Base-by-base conservation (phyloP, 1,140 invertebrate genomes). In the Chlorops oryzae region DNA sequence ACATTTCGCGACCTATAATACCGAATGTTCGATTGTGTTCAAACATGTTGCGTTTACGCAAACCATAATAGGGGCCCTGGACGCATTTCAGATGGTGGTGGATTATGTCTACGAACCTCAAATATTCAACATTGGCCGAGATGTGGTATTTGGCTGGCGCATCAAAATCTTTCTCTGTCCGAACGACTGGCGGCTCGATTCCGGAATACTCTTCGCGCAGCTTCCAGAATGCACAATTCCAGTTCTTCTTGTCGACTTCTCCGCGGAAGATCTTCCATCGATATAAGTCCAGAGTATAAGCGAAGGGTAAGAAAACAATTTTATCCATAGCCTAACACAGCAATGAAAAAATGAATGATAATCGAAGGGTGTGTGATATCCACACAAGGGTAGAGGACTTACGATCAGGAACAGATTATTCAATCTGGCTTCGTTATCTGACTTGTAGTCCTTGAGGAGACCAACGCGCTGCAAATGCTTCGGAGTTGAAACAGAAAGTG, bases 231-330 rank as follows among this genome's bases (percentile, higher is more conserved):
- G 85, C 77, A 52, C 83, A 85, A 62, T 92, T 92, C 65, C 87
- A 88, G 21, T 86, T 75, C 5, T 85, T 79, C 2, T 80, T 73
- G 0, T 75, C 74, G 0, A 83, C 84, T 54, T 84, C 78, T 1
- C 87, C 87, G 34, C 82, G 80, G 73, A 92, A 96, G 18, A 96
- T 80, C 24, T 84, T 81, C 84, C 91, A 96, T 13, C 92, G 78
- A 81, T 88, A 96, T 52, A 85, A 73, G 68, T 96, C 92, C 63
- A 93, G 80, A 3, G 89, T 75, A 59, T 88, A 92, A 1, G 87
- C 89, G 70, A 88, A 96, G 0, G 93, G 92, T 2, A 96, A 72
- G 63, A 95, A 90, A 0, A 84, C 86, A 6, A 97, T 82, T 72
- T 93, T 94, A 39, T 91, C 81, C 23, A 96, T 75, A 7, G 88